Evolutionary conservation across 2,797 vertebrate species (phyloP), one percentile per base, ranked within the genome.

Genomic region (Amblyraja radiata): DNA sequence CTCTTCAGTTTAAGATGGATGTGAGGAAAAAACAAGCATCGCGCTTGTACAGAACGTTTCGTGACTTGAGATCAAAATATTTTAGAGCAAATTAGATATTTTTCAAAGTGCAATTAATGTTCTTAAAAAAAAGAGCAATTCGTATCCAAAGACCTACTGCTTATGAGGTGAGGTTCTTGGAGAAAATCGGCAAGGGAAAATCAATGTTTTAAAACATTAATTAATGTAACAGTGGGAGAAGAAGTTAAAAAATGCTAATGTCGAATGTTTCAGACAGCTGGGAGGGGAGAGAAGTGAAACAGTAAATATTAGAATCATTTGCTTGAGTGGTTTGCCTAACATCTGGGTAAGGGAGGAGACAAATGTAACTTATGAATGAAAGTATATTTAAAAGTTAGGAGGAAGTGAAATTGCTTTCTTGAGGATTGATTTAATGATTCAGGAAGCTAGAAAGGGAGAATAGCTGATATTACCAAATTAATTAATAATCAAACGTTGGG

Each of bases 361-460:
- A 76, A n/a, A 76, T 74, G 68, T 92, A 54, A 73, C 71, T 92
- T 92, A 92, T 92, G 90, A 92, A 92, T 92, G 90, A 92, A 92
- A 92, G 90, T n/a, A 73, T 92, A 76, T 92, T 92, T 92, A 54
- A 76, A 88, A 46, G 5, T 58, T 76, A 76, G 90, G 39, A 76
- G 71, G 90, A 92, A 92, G 90, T 74, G 90, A 92, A 92, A 92
- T 39, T 92, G 90, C 9, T 54, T 92, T 92, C 71, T 54, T 92
- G 90, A 92, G 73, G 68, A 74, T 92, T 46, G 25, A 54, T 74
- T 74, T 74, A 71, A 90, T 90, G 68, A n/a, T 76, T 91, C 39
- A 46, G 73, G 28, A 74, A 74, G 13, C 71, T 91, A 65, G 90
- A 28, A 74, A 65, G 32, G 23, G 68, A 39, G 36, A 86, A 86